Evolutionary conservation across 2,797 vertebrate species (phyloP), one percentile per base, ranked within the genome.

Genomic region (Diglossa cyanea): DNA sequence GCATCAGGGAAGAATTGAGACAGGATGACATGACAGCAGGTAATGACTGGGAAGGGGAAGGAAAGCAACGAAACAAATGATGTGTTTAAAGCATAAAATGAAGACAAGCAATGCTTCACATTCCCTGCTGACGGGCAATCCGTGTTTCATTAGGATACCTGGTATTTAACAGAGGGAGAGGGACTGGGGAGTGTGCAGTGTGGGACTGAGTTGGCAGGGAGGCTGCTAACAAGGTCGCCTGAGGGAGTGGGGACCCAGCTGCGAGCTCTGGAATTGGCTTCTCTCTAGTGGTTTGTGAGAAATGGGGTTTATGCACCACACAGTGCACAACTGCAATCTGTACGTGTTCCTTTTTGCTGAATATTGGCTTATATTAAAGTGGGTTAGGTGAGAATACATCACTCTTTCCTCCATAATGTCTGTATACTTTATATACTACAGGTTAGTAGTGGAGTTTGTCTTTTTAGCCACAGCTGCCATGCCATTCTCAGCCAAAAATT

Each of bases 31-130:
- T 51, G 86, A 88, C 82, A 91, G 78, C 58, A 70, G 58, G 66
- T 90, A 94, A 86, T 84, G 85, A 58, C 53, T 47, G 73, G 73
- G 66, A 88, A 95, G 48, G 28, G 72, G 82, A 93, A 93, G 50
- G 85, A 91, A 92, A 90, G 61, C 61, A 57, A 67, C 0, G 0
- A 92, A 90, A 82, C 51, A 86, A 91, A 72, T 0, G 1, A 75
- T 70, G 62, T 86, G 73, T 78, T 95, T 79, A 94, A 84, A 88
- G 58, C 62, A 86, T 35, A 50, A 91, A 94, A 90, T 75, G 60
- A 81, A 93, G 86, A 68, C 76, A 89, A 87, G 44, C 45, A 61
- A 28, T 44, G 71, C 66, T 92, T 88, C 82, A 42, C 37, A 47
- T 81, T 91, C 66, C 72, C 61, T 55, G 72, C 48, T 70, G 74